phyloP scores from a whole-genome alignment of 2,113 vertebrate species.

The Argyrosomus japonicus region DNA sequence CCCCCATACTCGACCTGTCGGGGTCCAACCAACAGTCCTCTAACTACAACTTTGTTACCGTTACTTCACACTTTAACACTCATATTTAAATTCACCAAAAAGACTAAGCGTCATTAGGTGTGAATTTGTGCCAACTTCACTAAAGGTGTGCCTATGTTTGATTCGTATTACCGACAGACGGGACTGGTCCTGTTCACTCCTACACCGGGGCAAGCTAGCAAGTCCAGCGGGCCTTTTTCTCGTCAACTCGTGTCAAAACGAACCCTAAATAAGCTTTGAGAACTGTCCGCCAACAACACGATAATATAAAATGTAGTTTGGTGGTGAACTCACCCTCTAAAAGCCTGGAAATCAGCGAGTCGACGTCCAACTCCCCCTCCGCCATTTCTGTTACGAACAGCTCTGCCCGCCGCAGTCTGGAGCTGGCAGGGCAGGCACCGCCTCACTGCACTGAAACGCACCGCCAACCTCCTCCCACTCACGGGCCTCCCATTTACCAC shows the following conservation, averaged over 20 bases:
- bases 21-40: conserved; percentile 6
- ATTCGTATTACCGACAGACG: conserved; percentile 23
- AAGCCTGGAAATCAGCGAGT: conserved; percentile 96
- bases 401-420: conserved; percentile 64
- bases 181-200: conserved; percentile 29
- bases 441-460: conserved; percentile 52
- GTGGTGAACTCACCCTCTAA: conserved; percentile 90
- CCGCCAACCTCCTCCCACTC: conserved; percentile 58
- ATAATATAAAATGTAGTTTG: accelerated
- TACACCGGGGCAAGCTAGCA: conserved; percentile 28
- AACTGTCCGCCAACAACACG: accelerated
- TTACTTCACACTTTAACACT: background rate
- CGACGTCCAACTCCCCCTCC: conserved; percentile 98
- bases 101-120: background rate
- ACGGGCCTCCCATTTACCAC: conserved; percentile 24
- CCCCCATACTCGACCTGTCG: background rate
- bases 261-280: accelerated
- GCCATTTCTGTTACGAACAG: conserved; percentile 88
- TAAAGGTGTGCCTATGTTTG: conserved; percentile 44
- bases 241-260: background rate
- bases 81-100: background rate
- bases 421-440: conserved; percentile 64
- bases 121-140: background rate
- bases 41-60: conserved; percentile 47
- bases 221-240: conserved; percentile 2